A percentile compares a stretch with the other conserved stretches of the same genome.
phyloP scores from a whole-genome alignment of 2,888 invertebrate genomes.

The Galerucella calmariensis region DNA sequence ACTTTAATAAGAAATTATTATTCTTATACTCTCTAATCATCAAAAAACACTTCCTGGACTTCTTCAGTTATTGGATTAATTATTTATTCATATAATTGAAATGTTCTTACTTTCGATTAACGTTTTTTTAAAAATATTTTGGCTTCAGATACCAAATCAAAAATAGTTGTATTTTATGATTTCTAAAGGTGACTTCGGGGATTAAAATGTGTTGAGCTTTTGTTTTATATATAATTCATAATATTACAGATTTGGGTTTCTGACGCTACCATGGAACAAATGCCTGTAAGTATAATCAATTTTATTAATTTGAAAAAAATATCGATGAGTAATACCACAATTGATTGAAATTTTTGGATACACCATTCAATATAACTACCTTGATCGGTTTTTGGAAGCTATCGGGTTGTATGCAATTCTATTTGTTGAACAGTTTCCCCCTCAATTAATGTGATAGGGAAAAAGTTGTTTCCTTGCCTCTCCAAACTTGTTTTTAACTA shows the following conservation, averaged over 20 bases:
- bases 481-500: not conserved
- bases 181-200: slow-evolving; percentile 27
- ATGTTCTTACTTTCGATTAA: no score
- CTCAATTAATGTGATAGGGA: not conserved
- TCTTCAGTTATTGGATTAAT: no score
- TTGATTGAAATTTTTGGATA: not conserved
- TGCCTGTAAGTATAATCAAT: slow-evolving; percentile 78
- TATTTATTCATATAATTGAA: no score
- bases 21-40: no score
- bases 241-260: slow-evolving; percentile 81
- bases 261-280: slow-evolving; percentile 75
- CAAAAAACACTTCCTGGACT: no score
- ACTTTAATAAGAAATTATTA: no score
- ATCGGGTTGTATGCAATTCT: slow-evolving; percentile 1
- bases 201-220: not conserved
- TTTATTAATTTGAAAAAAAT: not conserved
- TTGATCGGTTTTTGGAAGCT: not conserved
- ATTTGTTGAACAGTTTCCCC: not conserved
- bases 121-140: no score
- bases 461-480: slow-evolving; percentile 17
- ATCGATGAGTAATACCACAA: no score
- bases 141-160: no score
- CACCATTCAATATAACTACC: not conserved
- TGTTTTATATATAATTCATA: not conserved
- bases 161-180: not conserved